Base-by-base conservation (phyloP, 2,888 invertebrate genomes). In the Cephus pulcher region DNA sequence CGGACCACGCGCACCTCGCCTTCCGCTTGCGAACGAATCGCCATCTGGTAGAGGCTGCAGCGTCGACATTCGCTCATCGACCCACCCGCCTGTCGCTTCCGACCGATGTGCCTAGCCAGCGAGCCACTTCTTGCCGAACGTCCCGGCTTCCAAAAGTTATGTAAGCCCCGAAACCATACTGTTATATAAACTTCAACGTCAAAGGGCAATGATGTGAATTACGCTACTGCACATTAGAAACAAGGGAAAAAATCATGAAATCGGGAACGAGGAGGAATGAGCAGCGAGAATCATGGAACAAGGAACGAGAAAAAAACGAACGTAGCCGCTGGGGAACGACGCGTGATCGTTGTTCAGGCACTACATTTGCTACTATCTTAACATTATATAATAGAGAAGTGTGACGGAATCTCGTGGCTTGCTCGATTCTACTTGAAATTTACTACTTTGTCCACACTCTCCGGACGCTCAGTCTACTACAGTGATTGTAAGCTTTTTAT, bases 31-130 rank as follows among this genome's bases (percentile, higher is more conserved):
- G 56, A 56, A 56, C 0, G 84, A 84, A 85, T 85, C 86, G 90
- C 90, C 90, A 90, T 89, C 91, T 90, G 88, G 88, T 84, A 84
- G 81, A 37, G 74, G 23, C 23, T 56, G 56, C 76, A 78, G 75
- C 78, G 81, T 78, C 73, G 80, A 82, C 82, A 73, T 76, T 79
- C 82, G 81, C 83, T 84, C 89, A 90, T 90, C 90, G 90, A 91
- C 85, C 89, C 87, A 82, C 80, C 84, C 84, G 83, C 23, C 56
- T 56, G 56, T 56, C 81, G 79, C 77, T 33, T 33, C 70, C 73
- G 34, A 30, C 73, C 75, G 73, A 76, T 70, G 69, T 71, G 33
- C 71, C 69, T 37, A 71, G 68, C 76, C 70, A 76, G 73, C 78
- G 82, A 80, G 80, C 40, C 75, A 71, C 76, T 69, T 77, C n/a